Base-by-base conservation (phyloP, 1,140 invertebrate genomes). In the Cherax quadricarinatus region DNA sequence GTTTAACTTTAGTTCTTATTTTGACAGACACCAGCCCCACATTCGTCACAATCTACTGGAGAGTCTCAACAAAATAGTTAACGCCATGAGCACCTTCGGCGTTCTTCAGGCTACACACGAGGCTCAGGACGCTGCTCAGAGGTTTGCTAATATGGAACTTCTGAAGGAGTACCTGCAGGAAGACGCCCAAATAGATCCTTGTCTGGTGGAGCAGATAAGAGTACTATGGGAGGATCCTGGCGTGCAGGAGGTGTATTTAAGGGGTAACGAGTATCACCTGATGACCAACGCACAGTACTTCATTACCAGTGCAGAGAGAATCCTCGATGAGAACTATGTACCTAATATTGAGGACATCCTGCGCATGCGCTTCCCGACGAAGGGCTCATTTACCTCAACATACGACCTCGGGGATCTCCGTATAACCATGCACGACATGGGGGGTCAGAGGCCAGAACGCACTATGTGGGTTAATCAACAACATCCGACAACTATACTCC, bases 291-390 rank as follows among this genome's bases (percentile, higher is more conserved):
- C 90, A 30, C 84, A 87, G 3, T 57, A 91, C 84, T 91, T 91
- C 84, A 66, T 91, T 48, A 30, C 75, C 62, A 53, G 49, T 7
- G 90, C 90, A 3, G 6, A 70, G 24, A 87, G 85, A 18, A 91
- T 91, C 24, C 75, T 91, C 18, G 75, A 82, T 7, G 57, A 86
- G 5, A 84, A 91, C 53, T 91, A 91, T 24, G 10, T 91, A 1
- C 90, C 90, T 57, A 82, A 75, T n/a, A n/a, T 91, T 9, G 90
- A 91, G 3, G 90, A 91, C 48, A 91, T 91, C n/a, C 41, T 91
- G 30, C 83, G 78, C n/a, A 91, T 91, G 90, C 75, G 86, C 16
- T 88, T 81, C 86, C 75, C 86, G 41, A 91, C 90, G 41, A 53
- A 62, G 30, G 60, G 60, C 10, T 75, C 85, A 24, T 60, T 91